Evolutionary conservation across 2,797 vertebrate genomes (phyloP).

Genomic region (Pagetopsis macropterus): DNA sequence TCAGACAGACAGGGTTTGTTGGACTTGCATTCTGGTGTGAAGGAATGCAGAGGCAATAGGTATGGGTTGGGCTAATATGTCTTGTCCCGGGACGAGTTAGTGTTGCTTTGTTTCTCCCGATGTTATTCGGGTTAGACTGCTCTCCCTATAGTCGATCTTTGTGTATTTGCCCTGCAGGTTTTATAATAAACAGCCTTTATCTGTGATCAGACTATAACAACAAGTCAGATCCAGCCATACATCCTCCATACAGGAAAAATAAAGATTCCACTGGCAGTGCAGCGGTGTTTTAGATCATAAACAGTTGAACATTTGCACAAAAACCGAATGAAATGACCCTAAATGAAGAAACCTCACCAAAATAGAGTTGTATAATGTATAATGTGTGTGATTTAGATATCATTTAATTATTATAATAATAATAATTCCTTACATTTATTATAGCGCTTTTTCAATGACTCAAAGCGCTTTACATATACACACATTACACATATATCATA

Average conservation of each 20-base stretch:
- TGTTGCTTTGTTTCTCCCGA: slow-evolving; percentile 27
- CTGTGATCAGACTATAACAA: slow-evolving; percentile 56
- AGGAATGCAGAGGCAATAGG: slow-evolving; percentile 47
- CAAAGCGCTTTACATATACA: too few relatives aligned
- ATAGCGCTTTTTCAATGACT: too few relatives aligned
- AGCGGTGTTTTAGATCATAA: not conserved
- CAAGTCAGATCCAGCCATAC: slow-evolving; percentile 12
- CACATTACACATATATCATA: too few relatives aligned
- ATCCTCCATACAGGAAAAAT: slow-evolving; percentile 45
- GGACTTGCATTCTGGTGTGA: slow-evolving; percentile 43
- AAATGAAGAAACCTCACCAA: not conserved
- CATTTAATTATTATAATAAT: too few relatives aligned
- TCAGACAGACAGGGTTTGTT: slow-evolving; percentile 22
- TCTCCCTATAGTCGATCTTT: slow-evolving; percentile 20
- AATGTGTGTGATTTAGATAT: too few relatives aligned
- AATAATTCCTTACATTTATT: too few relatives aligned
- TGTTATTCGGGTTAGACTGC: slow-evolving; percentile 4
- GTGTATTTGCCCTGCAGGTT: slow-evolving; percentile 44
- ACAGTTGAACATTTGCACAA: not conserved
- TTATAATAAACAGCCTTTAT: slow-evolving; percentile 71
- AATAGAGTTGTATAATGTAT: not conserved
- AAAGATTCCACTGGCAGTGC: slow-evolving; percentile 7
- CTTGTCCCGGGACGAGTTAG: not conserved
- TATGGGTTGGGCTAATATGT: slow-evolving; percentile 11
- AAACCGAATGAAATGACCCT: not conserved